A percentile compares a stretch with the other conserved stretches of the same genome.
Conservation (phyloP, 2,113 vertebrate genomes). For the Microcebus lehilahytsara region DNA sequence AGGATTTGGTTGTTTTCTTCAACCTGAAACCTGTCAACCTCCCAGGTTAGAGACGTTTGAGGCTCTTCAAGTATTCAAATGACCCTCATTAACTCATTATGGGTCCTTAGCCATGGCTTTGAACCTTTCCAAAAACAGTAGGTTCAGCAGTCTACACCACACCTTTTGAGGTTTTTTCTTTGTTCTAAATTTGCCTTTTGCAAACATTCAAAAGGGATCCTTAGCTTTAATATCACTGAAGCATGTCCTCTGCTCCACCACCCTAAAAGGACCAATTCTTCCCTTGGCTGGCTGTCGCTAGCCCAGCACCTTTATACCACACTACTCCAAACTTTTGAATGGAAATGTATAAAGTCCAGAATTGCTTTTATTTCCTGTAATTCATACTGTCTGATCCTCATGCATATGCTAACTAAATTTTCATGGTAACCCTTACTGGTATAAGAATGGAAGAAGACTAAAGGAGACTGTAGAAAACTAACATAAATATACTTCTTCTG, state of each 20-base stretch:
- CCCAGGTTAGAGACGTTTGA: not conserved
- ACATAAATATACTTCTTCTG: not conserved
- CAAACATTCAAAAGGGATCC: not conserved
- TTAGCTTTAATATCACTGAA: not conserved
- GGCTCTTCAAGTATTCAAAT: slow-evolving; percentile 17
- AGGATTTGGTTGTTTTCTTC: not conserved
- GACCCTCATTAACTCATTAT: not conserved
- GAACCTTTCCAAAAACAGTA: not conserved
- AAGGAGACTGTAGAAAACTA: not conserved
- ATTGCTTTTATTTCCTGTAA: not conserved
- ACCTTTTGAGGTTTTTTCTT: slow-evolving; percentile 23
- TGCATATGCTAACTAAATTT: not conserved
- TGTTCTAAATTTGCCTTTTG: not conserved
- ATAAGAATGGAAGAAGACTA: not conserved
- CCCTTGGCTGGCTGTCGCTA: not conserved
- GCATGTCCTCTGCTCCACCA: not conserved
- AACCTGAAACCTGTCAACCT: not conserved
- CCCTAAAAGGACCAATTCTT: not conserved
- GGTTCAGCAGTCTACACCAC: not conserved
- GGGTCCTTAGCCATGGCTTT: not conserved
- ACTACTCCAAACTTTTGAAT: not conserved
- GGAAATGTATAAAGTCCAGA: not conserved
- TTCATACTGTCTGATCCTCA: not conserved
- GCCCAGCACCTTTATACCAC: not conserved
- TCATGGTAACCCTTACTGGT: not conserved